phyloP scores from a whole-genome alignment of 2,113 vertebrate genomes.

The Amblyornis subalaris region DNA sequence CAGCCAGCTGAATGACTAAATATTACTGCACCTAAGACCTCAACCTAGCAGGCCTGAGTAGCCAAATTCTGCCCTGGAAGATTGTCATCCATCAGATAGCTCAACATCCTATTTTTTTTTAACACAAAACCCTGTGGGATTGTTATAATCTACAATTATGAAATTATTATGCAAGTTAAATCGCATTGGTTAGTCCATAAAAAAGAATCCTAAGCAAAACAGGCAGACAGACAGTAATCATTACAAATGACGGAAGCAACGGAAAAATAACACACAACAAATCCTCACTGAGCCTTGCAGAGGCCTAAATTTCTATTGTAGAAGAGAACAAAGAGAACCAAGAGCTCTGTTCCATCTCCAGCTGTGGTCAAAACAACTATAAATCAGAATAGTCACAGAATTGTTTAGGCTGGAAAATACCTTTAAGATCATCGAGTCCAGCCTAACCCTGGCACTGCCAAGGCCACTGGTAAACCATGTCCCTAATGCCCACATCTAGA shows the following conservation, averaged over 20 bases:
- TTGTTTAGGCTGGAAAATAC: neutral
- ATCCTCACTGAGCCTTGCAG: neutral
- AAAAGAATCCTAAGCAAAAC: neutral
- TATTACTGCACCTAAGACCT: neutral
- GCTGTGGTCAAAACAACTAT: neutral
- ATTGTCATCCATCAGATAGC: neutral
- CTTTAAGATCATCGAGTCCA: neutral
- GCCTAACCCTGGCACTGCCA: neutral
- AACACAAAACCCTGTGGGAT: neutral
- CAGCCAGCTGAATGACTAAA: neutral
- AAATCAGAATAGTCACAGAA: neutral
- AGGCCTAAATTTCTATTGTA: neutral
- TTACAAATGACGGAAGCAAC: neutral
- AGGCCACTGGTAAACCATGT: neutral
- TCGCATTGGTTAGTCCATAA: fast-evolving
- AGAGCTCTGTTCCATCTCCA: neutral
- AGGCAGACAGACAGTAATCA: neutral
- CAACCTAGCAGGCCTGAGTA: neutral
- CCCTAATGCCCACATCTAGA: neutral
- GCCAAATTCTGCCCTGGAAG: neutral
- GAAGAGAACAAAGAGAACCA: neutral
- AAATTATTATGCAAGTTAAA: neutral
- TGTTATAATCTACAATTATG: neutral
- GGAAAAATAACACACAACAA: neutral
- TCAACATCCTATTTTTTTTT: neutral